These are phyloP conservation scores for Papilio glaucus DNA, from an alignment of 1,140 invertebrate genomes.

Conservation along the genomic window DNA sequence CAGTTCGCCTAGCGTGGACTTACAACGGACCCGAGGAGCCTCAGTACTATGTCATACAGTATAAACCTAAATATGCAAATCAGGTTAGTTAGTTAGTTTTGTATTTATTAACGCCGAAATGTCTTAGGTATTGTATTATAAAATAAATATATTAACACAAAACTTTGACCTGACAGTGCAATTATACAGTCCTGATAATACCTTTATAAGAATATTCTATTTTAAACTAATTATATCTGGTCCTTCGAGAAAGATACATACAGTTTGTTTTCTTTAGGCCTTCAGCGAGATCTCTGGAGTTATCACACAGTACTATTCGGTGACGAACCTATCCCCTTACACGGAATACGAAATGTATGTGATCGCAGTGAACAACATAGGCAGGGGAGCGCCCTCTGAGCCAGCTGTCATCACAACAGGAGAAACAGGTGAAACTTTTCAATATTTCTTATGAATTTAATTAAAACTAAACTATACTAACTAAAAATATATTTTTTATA, in stretches of 20 bases:
- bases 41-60: constrained; percentile 97
- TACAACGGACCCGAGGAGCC: constrained; percentile 93
- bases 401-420: constrained; percentile 96
- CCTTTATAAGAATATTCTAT: no score
- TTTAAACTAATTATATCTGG: no score
- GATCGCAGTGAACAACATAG: constrained; percentile 96
- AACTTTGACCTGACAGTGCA: no score
- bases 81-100: constrained; percentile 76
- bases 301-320: constrained; percentile 95
- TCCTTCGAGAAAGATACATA: constrained; percentile 12
- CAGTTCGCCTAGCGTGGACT: constrained; percentile 95
- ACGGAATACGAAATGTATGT: constrained; percentile 99
- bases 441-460: no score
- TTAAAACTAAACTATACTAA: neutral
- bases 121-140: no score
- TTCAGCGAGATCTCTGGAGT: constrained; percentile 96
- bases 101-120: no score
- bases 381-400: constrained; percentile 92
- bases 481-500: neutral
- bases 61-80: constrained; percentile 95
- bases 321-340: constrained; percentile 94
- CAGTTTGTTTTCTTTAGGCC: constrained; percentile 75
- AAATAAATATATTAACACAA: no score
- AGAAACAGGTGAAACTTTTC: constrained; percentile 90
- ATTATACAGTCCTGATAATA: no score